Evolutionary conservation across 2,888 invertebrate genomes (phyloP), one percentile per base, ranked within the genome.

Genomic region (Rhopalosiphum nymphaeae): DNA sequence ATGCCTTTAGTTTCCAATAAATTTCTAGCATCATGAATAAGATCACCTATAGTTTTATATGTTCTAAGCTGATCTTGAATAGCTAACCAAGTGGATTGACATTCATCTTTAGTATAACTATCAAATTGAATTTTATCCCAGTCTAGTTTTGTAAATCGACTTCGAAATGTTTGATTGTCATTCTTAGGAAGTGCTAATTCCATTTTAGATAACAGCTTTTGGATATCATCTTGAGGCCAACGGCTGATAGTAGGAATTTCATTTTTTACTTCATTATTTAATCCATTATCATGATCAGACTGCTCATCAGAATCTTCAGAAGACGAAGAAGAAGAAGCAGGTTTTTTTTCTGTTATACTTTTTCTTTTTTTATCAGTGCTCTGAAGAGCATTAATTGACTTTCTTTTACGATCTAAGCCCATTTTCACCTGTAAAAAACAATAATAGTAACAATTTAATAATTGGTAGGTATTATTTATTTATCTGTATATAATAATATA

Each of bases 151-250:
- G 95, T 5, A 42, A 94, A 86, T 67, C 95, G 89, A 67, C 89
- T 92, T 53, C 91, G 49, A 53, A 94, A 95, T 61, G 92, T 92
- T 44, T 36, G n/a, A 53, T 25, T 78, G 61, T 95, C 95, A 84
- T 56, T 94, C 49, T 95, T 94, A 25, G 95, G 95, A 95, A 95
- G 95, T 95, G 95, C 95, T 94, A 95, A 95, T 93, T 95, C 95
- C 91, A 95, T 67, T 89, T 95, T 95, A 94, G 96, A 94, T 7
- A 96, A 96, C 94, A 96, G 95, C 95, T 95, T 95, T 95, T 95
- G 95, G 95, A 95, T 95, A 94, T 95, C 93, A n/a, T 94, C 42
- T 49, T 93, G 91, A 21, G 95, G 91, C 95, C 95, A 95, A 46
- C 78, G 67, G 16, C 26, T 89, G 13, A 89, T 90, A 86, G 11